Percentiles rank a stretch among this genome's conserved stretches.
Evolutionary conservation across 2,888 invertebrate species (phyloP).

Genomic region (Brassicogethes aeneus): DNA sequence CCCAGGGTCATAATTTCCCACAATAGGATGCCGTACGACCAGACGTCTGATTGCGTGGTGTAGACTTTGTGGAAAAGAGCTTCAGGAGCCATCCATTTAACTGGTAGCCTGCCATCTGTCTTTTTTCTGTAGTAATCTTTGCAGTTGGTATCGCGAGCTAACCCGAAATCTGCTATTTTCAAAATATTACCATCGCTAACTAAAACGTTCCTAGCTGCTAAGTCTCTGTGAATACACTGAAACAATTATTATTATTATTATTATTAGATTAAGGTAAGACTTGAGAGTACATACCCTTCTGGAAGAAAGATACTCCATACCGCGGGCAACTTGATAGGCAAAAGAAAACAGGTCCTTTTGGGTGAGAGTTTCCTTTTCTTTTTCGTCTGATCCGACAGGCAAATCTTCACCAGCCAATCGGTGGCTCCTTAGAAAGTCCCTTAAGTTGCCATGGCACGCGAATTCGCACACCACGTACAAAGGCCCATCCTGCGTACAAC

Average conservation of each 20-base stretch:
- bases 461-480: slow-evolving; percentile 83
- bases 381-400: slow-evolving; percentile 54
- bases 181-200: slow-evolving; percentile 89
- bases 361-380: slow-evolving; percentile 67
- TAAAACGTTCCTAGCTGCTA: slow-evolving; percentile 95
- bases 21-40: slow-evolving; percentile 92
- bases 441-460: slow-evolving; percentile 85
- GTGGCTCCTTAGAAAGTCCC: slow-evolving; percentile 89
- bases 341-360: slow-evolving; percentile 94
- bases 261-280: no score
- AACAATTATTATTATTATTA: no score
- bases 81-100: slow-evolving; percentile 99
- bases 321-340: slow-evolving; percentile 92
- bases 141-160: slow-evolving; percentile 90
- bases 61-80: slow-evolving; percentile 92
- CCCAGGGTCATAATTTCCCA: slow-evolving; percentile 99
- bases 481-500: slow-evolving; percentile 90
- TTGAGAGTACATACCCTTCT: slow-evolving; percentile 64
- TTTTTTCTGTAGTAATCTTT: slow-evolving; percentile 95
- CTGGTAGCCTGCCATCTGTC: slow-evolving; percentile 92
- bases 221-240: slow-evolving; percentile 91
- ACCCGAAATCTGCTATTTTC: slow-evolving; percentile 97
- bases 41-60: slow-evolving; percentile 88
- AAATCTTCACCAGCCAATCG: slow-evolving; percentile 64
- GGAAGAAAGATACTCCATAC: slow-evolving; percentile 96